phyloP scores from a whole-genome alignment of 2,797 vertebrate genomes.

The Anniella stebbinsi region DNA sequence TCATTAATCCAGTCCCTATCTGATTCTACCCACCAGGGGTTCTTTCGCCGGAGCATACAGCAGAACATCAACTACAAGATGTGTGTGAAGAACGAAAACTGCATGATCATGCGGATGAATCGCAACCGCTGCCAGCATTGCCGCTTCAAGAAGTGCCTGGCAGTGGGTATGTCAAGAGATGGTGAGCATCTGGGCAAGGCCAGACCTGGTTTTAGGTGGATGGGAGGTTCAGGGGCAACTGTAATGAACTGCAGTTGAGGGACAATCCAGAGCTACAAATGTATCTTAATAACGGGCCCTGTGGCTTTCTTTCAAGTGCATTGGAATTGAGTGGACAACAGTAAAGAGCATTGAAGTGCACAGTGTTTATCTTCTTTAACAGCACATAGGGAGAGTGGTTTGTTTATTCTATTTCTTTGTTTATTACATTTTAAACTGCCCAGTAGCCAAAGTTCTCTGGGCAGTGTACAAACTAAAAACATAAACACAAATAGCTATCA shows the following conservation, averaged over 20 bases:
- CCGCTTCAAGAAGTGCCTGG: slow-evolving; percentile 95
- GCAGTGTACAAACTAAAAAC: neutral
- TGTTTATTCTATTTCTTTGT: neutral
- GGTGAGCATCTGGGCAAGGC: slow-evolving; percentile 85
- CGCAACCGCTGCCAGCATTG: slow-evolving; percentile 95
- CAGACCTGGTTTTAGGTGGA: neutral
- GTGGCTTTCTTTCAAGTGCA: neutral
- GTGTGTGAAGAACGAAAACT: slow-evolving; percentile 94
- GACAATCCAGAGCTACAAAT: neutral
- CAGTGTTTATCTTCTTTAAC: neutral
- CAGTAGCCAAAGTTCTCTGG: neutral
- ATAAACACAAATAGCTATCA: no score
- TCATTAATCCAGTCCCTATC: neutral
- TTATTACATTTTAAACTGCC: neutral
- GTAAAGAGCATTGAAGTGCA: neutral
- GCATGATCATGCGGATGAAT: slow-evolving; percentile 93
- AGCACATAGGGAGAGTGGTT: neutral
- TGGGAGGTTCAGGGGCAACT: neutral
- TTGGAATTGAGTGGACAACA: neutral
- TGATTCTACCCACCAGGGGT: slow-evolving; percentile 81
- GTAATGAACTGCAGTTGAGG: neutral
- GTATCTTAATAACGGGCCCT: neutral
- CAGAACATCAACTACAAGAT: slow-evolving; percentile 97
- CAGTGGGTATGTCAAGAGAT: slow-evolving; percentile 95
- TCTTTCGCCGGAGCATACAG: slow-evolving; percentile 94